Evolutionary conservation across 2,113 vertebrate species (phyloP).

Genomic region (Cephalopholis sonnerati): DNA sequence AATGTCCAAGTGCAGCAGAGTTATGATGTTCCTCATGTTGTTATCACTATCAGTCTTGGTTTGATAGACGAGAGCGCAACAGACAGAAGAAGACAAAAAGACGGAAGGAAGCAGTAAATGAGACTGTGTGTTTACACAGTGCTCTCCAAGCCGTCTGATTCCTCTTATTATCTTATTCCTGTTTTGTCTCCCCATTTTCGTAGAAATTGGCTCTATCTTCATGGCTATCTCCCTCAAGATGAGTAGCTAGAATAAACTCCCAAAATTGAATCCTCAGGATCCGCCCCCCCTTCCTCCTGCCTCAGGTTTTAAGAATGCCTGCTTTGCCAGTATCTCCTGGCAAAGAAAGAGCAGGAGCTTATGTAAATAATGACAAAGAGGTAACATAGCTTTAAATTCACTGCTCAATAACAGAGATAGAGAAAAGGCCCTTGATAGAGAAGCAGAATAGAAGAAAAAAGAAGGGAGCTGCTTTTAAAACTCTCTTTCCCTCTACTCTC

Average conservation of each 20-base stretch:
- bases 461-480: constrained; percentile 32
- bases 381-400: constrained; percentile 62
- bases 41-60: constrained; percentile 31
- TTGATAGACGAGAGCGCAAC: constrained; percentile 21
- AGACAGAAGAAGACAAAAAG: constrained; percentile 24
- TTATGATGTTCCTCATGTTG: constrained; percentile 42
- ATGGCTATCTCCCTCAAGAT: constrained; percentile 46
- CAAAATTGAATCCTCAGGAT: constrained; percentile 52
- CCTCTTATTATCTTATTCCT: constrained; percentile 48
- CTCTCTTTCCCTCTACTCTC: background rate
- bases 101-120: constrained; percentile 25
- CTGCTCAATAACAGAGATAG: constrained; percentile 39
- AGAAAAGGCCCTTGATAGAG: constrained; percentile 16
- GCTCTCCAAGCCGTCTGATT: constrained; percentile 14
- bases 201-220: constrained; percentile 43
- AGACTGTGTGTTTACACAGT: constrained; percentile 18
- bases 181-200: constrained; percentile 38
- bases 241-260: constrained; percentile 48
- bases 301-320: constrained; percentile 22
- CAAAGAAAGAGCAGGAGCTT: constrained; percentile 54
- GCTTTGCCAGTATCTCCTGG: constrained; percentile 20
- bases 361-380: constrained; percentile 59
- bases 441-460: background rate
- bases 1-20: constrained; percentile 40
- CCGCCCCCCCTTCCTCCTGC: background rate